phyloP scores from a whole-genome alignment of 2,888 invertebrate genomes.

The Scelioninae gen. 2 region DNA sequence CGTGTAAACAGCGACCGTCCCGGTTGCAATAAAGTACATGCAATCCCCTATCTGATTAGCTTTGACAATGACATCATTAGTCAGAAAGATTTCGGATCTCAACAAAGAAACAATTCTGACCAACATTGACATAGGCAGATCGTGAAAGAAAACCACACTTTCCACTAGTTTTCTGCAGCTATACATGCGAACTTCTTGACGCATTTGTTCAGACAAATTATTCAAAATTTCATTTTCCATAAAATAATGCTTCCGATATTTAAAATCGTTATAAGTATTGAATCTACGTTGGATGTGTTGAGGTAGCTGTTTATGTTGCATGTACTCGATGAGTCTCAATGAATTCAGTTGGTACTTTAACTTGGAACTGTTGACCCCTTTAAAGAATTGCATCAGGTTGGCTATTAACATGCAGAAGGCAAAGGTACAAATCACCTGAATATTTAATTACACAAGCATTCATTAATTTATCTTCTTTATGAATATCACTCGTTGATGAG shows the following conservation, averaged over 20 bases:
- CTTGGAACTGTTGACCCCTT: constrained; percentile 67
- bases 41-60: constrained; percentile 76
- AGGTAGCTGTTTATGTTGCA: constrained; percentile 71
- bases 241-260: constrained; percentile 70
- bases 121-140: constrained; percentile 76
- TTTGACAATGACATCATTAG: constrained; percentile 77
- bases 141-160: constrained; percentile 77
- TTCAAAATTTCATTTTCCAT: constrained; percentile 69
- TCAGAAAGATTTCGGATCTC: constrained; percentile 76
- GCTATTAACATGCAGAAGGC: constrained; percentile 66
- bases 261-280: constrained; percentile 70
- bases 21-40: constrained; percentile 79
- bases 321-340: constrained; percentile 69
- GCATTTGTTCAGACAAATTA: constrained; percentile 70
- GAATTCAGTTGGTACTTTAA: constrained; percentile 69
- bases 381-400: constrained; percentile 67
- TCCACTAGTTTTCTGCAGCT: constrained; percentile 77
- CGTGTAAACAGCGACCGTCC: constrained; percentile 78
- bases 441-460: constrained; percentile 7
- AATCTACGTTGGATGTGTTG: constrained; percentile 67
- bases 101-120: constrained; percentile 76
- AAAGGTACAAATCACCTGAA: constrained; percentile 63
- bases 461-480: too few species aligned
- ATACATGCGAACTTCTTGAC: constrained; percentile 77
- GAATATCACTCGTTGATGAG: too few species aligned